Evolutionary conservation across 2,113 vertebrate species (phyloP).

Genomic region (Lepus timidus): DNA sequence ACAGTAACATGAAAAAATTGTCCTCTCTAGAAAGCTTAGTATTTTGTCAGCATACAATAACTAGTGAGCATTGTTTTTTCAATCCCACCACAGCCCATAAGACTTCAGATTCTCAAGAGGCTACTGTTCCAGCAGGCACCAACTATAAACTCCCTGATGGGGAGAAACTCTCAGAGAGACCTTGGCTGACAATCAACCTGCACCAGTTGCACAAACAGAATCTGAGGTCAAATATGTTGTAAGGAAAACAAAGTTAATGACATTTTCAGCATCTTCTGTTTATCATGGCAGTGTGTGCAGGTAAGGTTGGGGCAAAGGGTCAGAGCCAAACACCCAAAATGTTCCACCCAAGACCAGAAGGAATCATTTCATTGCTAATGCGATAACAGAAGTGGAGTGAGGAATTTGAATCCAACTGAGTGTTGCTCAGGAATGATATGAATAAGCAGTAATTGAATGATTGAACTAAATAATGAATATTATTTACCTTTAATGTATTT

Average conservation of each 20-base stretch:
- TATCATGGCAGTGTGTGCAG: background rate
- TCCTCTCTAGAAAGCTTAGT: conserved; percentile 29
- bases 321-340: background rate
- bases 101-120: conserved; percentile 46
- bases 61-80: conserved; percentile 12
- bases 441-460: background rate
- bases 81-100: background rate
- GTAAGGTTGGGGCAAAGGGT: background rate
- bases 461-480: no score
- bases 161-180: background rate
- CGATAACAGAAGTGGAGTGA: background rate
- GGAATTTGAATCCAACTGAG: background rate
- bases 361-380: background rate
- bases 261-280: background rate
- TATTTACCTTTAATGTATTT: background rate
- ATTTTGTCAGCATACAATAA: conserved; percentile 1
- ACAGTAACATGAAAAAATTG: background rate
- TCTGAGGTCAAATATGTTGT: background rate
- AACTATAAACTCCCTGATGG: conserved; percentile 1
- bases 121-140: background rate
- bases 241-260: conserved; percentile 17
- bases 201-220: background rate
- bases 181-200: background rate
- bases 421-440: background rate
- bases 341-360: background rate